phyloP scores from a whole-genome alignment of 2,888 invertebrate genomes.

The Lucinisca nassula region DNA sequence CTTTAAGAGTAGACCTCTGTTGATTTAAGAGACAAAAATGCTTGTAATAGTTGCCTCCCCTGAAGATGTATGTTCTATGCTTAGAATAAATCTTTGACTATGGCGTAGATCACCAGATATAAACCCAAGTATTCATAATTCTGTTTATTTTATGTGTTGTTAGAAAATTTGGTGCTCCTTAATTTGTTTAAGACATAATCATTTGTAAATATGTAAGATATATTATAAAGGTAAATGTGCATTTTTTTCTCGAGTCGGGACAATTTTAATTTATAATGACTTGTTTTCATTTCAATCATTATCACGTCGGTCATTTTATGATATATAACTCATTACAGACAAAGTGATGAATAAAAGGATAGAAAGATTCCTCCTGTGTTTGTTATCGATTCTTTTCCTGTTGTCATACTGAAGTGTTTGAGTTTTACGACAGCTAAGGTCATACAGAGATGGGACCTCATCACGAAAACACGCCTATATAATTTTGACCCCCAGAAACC shows the following conservation, averaged over 20 bases:
- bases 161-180: constrained; percentile 2
- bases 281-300: background rate
- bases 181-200: background rate
- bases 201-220: background rate
- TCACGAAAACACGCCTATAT: too few species aligned
- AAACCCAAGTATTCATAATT: background rate
- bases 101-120: too few species aligned
- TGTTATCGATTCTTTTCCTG: background rate
- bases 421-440: too few species aligned
- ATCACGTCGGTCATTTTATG: background rate
- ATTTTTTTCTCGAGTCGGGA: background rate
- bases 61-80: too few species aligned
- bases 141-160: background rate
- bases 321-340: background rate
- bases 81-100: too few species aligned
- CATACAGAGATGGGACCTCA: too few species aligned
- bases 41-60: too few species aligned
- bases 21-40: too few species aligned
- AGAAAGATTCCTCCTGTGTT: background rate
- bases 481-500: too few species aligned
- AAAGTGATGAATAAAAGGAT: constrained; percentile 9
- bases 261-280: constrained; percentile 4
- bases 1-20: too few species aligned
- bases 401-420: background rate
- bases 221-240: background rate